These are phyloP conservation scores for Nephrotoma guestfalica DNA, from an alignment of 2,888 invertebrate genomes.

Conservation along the genomic window DNA sequence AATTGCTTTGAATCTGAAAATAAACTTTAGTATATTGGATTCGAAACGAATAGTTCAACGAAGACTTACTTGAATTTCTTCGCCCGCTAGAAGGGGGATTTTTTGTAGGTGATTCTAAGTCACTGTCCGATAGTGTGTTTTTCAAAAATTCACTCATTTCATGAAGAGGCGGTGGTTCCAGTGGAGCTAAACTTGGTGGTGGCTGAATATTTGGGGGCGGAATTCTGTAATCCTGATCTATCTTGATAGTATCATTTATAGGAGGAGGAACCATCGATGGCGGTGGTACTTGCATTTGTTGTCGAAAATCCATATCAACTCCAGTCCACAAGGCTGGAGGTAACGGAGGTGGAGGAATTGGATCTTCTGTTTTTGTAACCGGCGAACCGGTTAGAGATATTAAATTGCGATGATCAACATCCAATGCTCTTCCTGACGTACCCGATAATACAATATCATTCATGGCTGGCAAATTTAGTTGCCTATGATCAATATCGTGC, in stretches of 20 bases:
- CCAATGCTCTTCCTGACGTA: slow-evolving; percentile 32
- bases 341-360: slow-evolving; percentile 12
- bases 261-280: background rate
- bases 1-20: slow-evolving; percentile 1
- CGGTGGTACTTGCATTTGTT: background rate
- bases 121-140: background rate
- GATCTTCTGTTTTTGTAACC: slow-evolving; percentile 15
- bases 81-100: background rate
- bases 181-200: slow-evolving; percentile 15
- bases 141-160: slow-evolving; percentile 6
- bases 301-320: slow-evolving; percentile 4
- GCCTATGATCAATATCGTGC: slow-evolving; percentile 44
- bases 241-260: background rate
- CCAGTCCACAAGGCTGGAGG: slow-evolving; percentile 9
- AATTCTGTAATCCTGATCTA: slow-evolving; percentile 27
- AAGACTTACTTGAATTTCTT: background rate
- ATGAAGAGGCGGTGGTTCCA: slow-evolving; percentile 14
- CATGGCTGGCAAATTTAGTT: slow-evolving; percentile 30
- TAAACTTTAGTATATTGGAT: background rate
- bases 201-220: slow-evolving; percentile 10
- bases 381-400: slow-evolving; percentile 70
- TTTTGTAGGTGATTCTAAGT: background rate
- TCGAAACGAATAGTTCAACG: background rate
- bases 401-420: slow-evolving; percentile 71
- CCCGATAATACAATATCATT: background rate